These are phyloP conservation scores for Drosophila leontia DNA, from an alignment of 1,140 invertebrate genomes.

Conservation along the genomic window DNA sequence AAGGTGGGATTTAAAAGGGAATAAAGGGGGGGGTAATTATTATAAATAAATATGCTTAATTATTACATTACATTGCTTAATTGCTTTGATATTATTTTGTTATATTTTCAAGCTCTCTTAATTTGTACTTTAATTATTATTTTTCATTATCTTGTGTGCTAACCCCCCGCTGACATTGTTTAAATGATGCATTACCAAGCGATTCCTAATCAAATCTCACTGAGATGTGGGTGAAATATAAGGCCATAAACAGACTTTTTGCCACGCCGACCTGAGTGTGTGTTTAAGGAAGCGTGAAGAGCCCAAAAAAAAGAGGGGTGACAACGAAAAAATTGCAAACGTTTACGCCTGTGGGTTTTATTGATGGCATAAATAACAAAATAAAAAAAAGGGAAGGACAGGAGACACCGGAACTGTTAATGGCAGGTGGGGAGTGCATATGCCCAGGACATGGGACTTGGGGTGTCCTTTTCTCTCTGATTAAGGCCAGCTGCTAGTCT, in stretches of 20 bases:
- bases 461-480: neutral
- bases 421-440: conserved; percentile 39
- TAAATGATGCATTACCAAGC: conserved; percentile 45
- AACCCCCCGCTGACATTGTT: neutral
- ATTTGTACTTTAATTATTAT: fast-evolving
- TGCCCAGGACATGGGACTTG: conserved; percentile 1
- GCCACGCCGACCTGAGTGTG: conserved; percentile 3
- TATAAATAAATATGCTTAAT: neutral
- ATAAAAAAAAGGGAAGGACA: conserved; percentile 40
- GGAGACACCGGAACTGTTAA: conserved; percentile 34
- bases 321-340: conserved; percentile 48
- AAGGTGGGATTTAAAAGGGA: neutral
- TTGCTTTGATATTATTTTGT: too few species aligned
- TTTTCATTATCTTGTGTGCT: too few species aligned
- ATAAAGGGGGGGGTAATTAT: neutral
- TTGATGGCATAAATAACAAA: conserved; percentile 69
- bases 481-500: conserved; percentile 33
- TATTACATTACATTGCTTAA: too few species aligned
- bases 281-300: conserved; percentile 23
- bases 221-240: conserved; percentile 44
- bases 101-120: neutral
- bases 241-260: conserved; percentile 61
- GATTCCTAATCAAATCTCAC: conserved; percentile 61
- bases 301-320: conserved; percentile 4
- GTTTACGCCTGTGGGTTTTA: conserved; percentile 62